Evolutionary conservation across 2,113 vertebrate genomes (phyloP).

Genomic region (Aegotheles bennettii): DNA sequence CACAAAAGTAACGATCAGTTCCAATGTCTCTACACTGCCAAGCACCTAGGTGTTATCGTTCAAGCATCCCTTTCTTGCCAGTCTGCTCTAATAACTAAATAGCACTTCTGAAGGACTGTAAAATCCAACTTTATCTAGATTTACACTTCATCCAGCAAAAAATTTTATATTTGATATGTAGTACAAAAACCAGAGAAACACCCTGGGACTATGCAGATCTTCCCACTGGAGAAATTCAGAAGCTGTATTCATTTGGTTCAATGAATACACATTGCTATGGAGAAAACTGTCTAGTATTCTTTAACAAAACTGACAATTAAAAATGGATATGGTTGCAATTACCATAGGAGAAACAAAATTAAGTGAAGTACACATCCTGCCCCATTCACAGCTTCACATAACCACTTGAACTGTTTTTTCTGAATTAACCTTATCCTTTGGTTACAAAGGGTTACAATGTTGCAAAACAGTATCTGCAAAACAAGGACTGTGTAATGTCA

Average conservation of each 20-base stretch:
- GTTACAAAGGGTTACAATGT: background rate
- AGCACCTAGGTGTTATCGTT: background rate
- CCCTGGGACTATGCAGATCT: background rate
- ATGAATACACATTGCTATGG: background rate
- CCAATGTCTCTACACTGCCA: background rate
- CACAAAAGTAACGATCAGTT: background rate
- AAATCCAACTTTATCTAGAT: background rate
- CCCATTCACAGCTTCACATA: background rate
- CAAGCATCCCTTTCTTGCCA: background rate
- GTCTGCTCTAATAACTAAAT: background rate
- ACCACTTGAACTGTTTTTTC: background rate
- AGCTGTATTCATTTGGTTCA: constrained; percentile 11
- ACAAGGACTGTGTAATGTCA: background rate
- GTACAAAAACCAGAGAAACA: background rate
- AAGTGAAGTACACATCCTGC: background rate
- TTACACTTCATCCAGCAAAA: background rate
- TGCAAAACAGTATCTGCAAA: background rate
- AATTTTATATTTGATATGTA: background rate
- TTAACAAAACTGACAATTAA: constrained; percentile 29
- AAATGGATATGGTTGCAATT: constrained; percentile 25
- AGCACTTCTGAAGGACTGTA: background rate
- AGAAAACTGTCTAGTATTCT: background rate
- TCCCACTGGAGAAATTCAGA: background rate
- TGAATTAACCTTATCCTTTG: background rate
- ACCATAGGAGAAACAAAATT: background rate